Base-by-base conservation (phyloP, 2,797 vertebrate genomes). In the Hoplostethus mediterraneus region DNA sequence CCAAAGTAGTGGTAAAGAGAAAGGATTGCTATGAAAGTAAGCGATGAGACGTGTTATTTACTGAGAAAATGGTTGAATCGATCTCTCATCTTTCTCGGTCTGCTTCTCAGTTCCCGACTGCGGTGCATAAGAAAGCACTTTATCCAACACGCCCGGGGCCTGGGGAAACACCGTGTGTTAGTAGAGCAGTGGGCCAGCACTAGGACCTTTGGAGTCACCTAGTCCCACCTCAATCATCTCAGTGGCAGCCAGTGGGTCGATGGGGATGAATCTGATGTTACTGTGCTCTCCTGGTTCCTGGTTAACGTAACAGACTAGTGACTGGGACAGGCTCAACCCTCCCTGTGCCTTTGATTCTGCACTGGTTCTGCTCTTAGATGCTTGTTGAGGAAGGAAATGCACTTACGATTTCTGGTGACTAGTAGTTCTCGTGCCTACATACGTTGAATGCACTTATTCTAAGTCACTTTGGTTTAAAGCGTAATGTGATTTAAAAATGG, bases 191-290 rank as follows among this genome's bases (percentile, higher is more conserved):
- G 52, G 16, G 47, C 58, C 53, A 57, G 17, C 60, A 58, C 52
- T 42, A 61, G 25, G 53, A 52, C 38, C 48, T 56, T 17, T 51
- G 59, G 7, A 60, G 25, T 63, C 30, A 55, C n/a, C 51, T 40
- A 38, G 63, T 79, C 36, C 31, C 63, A 78, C 55, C 52, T 54
- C 65, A 44, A 67, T 47, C 67, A 62, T 65, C 31, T 63, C 38
- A 48, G 36, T 5, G 66, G 70, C 54, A 42, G n/a, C 49, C 33
- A 17, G 57, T 21, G 25, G 63, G 63, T 67, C 54, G 60, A 30
- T 45, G 8, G 17, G 17, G 21, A 25, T 61, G 28, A 75, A 73
- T 55, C 52, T 40, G 40, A 61, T n/a, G 63, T 61, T 31, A 67
- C 13, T 17, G 40, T 21, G 3, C 49, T 49, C 49, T 13, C 1